A percentile compares a stretch with the other conserved stretches of the same genome.
These are phyloP conservation scores for Hozukius guyotensis DNA, from an alignment of 2,797 vertebrate genomes.

Conservation along the genomic window DNA sequence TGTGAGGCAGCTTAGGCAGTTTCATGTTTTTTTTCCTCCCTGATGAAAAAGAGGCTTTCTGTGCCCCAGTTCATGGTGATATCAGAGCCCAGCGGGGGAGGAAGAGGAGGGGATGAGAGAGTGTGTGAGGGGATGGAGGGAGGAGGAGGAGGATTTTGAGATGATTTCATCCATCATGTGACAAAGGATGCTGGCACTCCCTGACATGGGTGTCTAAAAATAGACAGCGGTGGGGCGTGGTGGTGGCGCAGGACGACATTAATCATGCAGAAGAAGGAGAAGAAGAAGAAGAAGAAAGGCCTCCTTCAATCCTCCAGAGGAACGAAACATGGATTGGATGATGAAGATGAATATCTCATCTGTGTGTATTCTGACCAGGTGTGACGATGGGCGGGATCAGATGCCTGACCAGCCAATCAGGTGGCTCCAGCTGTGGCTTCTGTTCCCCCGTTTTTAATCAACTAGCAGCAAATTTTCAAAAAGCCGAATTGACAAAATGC, in stretches of 20 bases:
- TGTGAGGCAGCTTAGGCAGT: background rate
- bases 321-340: background rate
- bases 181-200: slow-evolving; percentile 50
- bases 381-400: background rate
- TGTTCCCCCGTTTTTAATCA: background rate
- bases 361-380: background rate
- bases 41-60: slow-evolving; percentile 63
- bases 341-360: background rate
- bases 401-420: background rate
- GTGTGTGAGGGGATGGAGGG: background rate
- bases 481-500: too few relatives aligned
- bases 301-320: background rate
- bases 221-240: slow-evolving; percentile 40
- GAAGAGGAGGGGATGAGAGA: background rate
- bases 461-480: too few relatives aligned
- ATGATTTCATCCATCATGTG: slow-evolving; percentile 71
- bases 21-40: slow-evolving; percentile 43
- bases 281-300: slow-evolving; percentile 9
- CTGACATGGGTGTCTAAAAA: slow-evolving; percentile 60
- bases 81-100: background rate
- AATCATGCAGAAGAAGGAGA: slow-evolving; percentile 47
- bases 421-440: background rate
- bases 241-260: slow-evolving; percentile 43
- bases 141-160: slow-evolving; percentile 24
- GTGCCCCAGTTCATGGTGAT: slow-evolving; percentile 73